These are phyloP conservation scores for Lophotriccus pileatus DNA, from an alignment of 2,797 vertebrate species.

Conservation along the genomic window DNA sequence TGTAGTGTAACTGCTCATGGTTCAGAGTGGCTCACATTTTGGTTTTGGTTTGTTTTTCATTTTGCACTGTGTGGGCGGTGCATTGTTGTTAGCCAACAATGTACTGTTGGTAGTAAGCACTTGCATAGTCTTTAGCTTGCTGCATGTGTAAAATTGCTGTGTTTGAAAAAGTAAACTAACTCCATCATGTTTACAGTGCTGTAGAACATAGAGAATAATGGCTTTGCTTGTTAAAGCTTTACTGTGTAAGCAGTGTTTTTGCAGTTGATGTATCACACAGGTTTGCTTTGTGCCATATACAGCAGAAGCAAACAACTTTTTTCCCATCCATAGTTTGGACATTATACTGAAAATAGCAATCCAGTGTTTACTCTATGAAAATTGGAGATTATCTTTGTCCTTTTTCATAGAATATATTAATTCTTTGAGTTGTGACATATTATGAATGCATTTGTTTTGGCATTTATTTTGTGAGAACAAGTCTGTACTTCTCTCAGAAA, in stretches of 20 bases:
- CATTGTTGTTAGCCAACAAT: conserved; percentile 96
- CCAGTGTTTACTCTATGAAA: not conserved
- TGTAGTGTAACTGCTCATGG: not conserved
- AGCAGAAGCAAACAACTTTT: not conserved
- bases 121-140: conserved; percentile 74
- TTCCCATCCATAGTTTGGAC: not conserved
- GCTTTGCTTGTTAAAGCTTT: conserved; percentile 50
- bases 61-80: conserved; percentile 87
- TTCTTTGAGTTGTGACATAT: not conserved
- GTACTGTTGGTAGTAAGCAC: conserved; percentile 88
- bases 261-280: not conserved
- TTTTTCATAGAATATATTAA: not conserved
- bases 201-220: conserved; percentile 50
- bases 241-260: not conserved
- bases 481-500: not conserved
- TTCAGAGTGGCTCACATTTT: conserved; percentile 2
- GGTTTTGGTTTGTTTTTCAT: not conserved
- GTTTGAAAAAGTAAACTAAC: not conserved
- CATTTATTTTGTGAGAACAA: not conserved
- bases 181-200: not conserved
- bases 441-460: not conserved
- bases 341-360: not conserved
- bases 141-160: conserved; percentile 75
- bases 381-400: not conserved
- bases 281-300: not conserved